phyloP scores from a whole-genome alignment of 2,113 vertebrate species.

The Dasyornis broadbenti region DNA sequence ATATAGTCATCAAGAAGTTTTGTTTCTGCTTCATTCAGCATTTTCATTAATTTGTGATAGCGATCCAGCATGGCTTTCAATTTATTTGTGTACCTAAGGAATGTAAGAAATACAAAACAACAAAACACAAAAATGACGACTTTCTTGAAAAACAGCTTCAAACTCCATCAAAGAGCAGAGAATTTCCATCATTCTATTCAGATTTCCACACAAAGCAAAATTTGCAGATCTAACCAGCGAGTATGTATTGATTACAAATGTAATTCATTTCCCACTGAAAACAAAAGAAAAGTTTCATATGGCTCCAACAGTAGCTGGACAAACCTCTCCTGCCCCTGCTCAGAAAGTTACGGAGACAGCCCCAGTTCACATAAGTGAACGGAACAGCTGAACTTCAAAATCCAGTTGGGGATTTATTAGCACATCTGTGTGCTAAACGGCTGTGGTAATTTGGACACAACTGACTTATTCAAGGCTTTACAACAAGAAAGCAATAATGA shows the following conservation, averaged over 20 bases:
- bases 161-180: background rate
- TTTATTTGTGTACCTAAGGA: slow-evolving; percentile 70
- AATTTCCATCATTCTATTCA: background rate
- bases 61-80: slow-evolving; percentile 72
- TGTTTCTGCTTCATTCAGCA: slow-evolving; percentile 75
- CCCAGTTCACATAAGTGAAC: background rate
- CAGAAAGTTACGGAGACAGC: background rate
- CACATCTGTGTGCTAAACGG: background rate
- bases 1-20: slow-evolving; percentile 77
- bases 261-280: background rate
- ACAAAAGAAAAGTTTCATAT: background rate
- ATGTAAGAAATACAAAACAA: background rate
- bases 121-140: background rate
- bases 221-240: background rate
- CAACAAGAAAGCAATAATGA: background rate
- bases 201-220: background rate
- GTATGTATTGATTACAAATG: background rate
- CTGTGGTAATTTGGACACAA: background rate
- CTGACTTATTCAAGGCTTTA: background rate
- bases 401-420: background rate
- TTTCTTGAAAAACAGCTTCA: background rate
- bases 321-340: background rate
- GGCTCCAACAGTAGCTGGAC: background rate
- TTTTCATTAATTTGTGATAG: slow-evolving; percentile 74
- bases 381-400: background rate